Percentiles rank a stretch among this genome's conserved stretches.
Evolutionary conservation across 1,140 invertebrate genomes (phyloP).

Genomic region (Anadara kagoshimensis): DNA sequence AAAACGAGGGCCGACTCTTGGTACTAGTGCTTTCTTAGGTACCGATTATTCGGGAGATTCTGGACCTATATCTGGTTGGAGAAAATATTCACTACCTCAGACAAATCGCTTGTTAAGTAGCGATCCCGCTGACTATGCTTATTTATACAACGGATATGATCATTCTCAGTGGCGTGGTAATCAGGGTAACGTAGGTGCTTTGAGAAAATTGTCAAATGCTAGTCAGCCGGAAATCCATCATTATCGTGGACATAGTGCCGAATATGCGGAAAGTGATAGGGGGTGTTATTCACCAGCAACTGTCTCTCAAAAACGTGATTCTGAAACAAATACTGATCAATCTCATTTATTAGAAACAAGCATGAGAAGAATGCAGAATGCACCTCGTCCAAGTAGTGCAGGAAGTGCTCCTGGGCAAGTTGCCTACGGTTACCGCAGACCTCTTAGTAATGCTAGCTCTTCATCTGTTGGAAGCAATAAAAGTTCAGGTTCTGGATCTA

Average conservation of each 20-base stretch:
- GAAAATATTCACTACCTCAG: conserved; percentile 65
- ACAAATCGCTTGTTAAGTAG: conserved; percentile 61
- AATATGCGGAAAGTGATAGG: conserved; percentile 58
- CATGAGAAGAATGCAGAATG: conserved; percentile 59
- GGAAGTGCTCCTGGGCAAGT: conserved; percentile 37
- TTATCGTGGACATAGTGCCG: conserved; percentile 58
- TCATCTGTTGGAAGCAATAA: conserved; percentile 64
- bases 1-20: conserved; percentile 63
- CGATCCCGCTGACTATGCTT: conserved; percentile 64
- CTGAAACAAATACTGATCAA: conserved; percentile 70
- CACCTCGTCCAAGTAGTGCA: conserved; percentile 36
- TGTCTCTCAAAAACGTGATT: conserved; percentile 59
- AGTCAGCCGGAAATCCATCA: conserved; percentile 65
- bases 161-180: conserved; percentile 42
- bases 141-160: conserved; percentile 59
- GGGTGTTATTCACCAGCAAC: conserved; percentile 36
- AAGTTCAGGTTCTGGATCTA: conserved; percentile 43
- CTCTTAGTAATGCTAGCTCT: conserved; percentile 66
- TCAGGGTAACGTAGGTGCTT: conserved; percentile 50
- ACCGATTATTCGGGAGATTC: conserved; percentile 63
- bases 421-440: conserved; percentile 63
- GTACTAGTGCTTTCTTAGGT: conserved; percentile 68
- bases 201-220: conserved; percentile 62
- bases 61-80: conserved; percentile 49
- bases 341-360: conserved; percentile 65